Percentiles rank a stretch among this genome's conserved stretches.
Evolutionary conservation across 2,113 vertebrate species (phyloP).

Genomic region (Engraulis encrasicolus): DNA sequence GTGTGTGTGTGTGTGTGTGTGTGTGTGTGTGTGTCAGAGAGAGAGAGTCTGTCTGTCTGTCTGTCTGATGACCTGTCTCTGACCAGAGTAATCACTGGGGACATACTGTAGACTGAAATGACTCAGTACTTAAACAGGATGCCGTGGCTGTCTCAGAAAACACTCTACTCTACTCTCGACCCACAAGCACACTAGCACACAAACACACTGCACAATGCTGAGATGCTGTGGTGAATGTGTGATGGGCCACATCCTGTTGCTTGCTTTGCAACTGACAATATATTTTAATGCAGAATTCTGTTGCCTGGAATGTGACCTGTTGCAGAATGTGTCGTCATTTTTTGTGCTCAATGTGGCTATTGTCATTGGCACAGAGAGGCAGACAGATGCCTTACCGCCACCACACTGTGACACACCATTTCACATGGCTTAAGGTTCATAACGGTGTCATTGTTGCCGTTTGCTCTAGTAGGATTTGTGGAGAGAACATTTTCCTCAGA

Average conservation of each 20-base stretch:
- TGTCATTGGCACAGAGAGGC: neutral
- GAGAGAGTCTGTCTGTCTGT: too few relatives aligned
- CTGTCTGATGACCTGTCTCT: too few relatives aligned
- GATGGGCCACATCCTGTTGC: too few relatives aligned
- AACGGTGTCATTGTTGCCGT: neutral
- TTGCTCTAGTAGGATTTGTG: neutral
- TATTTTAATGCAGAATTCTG: neutral
- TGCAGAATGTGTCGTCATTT: neutral
- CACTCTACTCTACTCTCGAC: too few relatives aligned
- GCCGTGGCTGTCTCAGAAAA: too few relatives aligned
- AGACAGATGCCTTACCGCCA: neutral
- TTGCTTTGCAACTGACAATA: too few relatives aligned
- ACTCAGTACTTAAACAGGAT: too few relatives aligned
- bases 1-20: neutral
- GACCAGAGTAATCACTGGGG: too few relatives aligned
- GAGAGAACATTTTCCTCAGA: neutral
- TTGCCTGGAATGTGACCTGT: neutral
- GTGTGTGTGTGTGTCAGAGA: neutral
- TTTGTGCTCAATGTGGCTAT: neutral
- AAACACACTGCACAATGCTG: too few relatives aligned
- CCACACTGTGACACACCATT: neutral
- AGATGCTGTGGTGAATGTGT: too few relatives aligned
- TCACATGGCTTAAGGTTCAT: neutral
- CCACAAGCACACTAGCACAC: too few relatives aligned
- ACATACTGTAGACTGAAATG: too few relatives aligned